phyloP scores from a whole-genome alignment of 1,140 invertebrate species.

The Drosophila neocordata region DNA sequence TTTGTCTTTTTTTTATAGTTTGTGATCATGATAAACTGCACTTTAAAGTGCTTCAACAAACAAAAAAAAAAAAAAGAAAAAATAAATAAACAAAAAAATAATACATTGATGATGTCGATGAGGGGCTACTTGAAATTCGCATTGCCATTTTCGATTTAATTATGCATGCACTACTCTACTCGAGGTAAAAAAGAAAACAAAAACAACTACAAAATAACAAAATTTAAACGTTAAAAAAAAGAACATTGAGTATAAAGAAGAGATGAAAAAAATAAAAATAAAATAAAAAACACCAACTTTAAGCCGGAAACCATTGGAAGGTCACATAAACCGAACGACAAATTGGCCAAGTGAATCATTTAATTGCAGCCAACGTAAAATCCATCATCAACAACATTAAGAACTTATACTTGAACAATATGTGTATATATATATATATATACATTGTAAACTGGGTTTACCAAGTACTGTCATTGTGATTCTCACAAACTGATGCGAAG shows the following conservation, averaged over 20 bases:
- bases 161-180: conserved; percentile 15
- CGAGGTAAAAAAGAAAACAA: background rate
- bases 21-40: conserved; percentile 10
- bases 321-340: conserved; percentile 25
- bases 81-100: background rate
- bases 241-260: background rate
- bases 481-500: conserved; percentile 19
- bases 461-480: conserved; percentile 18
- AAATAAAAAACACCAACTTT: background rate
- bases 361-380: conserved; percentile 62
- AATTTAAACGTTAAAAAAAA: background rate
- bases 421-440: conserved; percentile 6
- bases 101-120: conserved; percentile 5
- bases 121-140: conserved; percentile 20
- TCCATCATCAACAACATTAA: conserved; percentile 41
- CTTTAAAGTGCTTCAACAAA: conserved; percentile 9
- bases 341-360: conserved; percentile 65
- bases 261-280: background rate
- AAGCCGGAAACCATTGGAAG: conserved; percentile 43
- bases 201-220: background rate
- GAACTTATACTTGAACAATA: conserved; percentile 10
- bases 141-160: conserved; percentile 16
- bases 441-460: background rate
- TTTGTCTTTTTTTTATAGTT: background rate
- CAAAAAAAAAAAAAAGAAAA: background rate